These are phyloP conservation scores for Lasioglossum marginatum DNA, from an alignment of 2,888 invertebrate species.

Conservation along the genomic window DNA sequence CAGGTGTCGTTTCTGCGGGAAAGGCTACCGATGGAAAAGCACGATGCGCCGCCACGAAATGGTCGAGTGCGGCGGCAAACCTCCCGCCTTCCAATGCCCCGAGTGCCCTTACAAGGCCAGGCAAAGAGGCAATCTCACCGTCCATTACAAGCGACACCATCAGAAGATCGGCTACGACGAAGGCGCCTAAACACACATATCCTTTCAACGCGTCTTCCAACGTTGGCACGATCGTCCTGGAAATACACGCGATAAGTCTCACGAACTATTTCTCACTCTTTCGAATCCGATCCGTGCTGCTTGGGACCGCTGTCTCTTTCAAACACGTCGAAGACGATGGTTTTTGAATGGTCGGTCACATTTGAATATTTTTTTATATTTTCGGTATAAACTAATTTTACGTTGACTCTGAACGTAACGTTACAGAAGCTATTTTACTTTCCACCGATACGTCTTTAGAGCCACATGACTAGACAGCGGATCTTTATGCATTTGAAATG, in stretches of 20 bases:
- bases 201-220: background rate
- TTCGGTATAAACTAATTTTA: background rate
- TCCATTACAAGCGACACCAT: constrained; percentile 93
- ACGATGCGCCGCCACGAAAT: constrained; percentile 93
- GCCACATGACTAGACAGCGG: too few relatives aligned
- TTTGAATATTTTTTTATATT: too few relatives aligned
- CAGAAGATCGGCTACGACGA: constrained; percentile 80
- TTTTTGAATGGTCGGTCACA: too few relatives aligned
- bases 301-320: too few relatives aligned
- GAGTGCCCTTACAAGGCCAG: constrained; percentile 92
- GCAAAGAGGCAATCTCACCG: constrained; percentile 92
- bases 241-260: constrained; percentile 19
- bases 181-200: constrained; percentile 43
- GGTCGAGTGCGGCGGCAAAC: constrained; percentile 94
- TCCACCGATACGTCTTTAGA: background rate
- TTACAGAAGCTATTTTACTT: background rate
- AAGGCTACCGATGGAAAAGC: constrained; percentile 94
- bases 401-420: background rate
- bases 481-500: too few relatives aligned
- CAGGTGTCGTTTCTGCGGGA: constrained; percentile 93
- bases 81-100: constrained; percentile 92
- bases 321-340: too few relatives aligned
- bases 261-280: background rate
- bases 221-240: constrained; percentile 48
- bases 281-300: background rate